These are phyloP conservation scores for Siniperca obscura DNA, from an alignment of 2,797 vertebrate genomes.

Conservation along the genomic window DNA sequence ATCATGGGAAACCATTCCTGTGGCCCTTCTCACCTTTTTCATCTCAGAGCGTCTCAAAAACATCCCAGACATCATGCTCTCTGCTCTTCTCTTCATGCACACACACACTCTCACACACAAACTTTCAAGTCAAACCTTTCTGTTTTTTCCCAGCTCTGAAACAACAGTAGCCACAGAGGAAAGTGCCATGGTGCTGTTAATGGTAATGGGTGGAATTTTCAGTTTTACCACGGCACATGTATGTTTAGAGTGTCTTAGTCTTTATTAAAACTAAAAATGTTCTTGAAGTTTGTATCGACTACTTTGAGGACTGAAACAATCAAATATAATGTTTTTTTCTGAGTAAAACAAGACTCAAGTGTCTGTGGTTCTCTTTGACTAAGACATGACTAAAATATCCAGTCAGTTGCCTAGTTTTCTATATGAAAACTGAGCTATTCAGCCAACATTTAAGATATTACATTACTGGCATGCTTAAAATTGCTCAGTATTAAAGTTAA, in stretches of 20 bases:
- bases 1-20: constrained; percentile 81
- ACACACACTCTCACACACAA: constrained; percentile 16
- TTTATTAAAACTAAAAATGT: background rate
- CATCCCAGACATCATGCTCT: constrained; percentile 73
- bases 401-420: background rate
- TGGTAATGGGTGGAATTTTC: background rate
- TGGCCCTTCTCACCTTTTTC: constrained; percentile 83
- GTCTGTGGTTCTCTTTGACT: background rate
- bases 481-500: background rate
- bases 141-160: constrained; percentile 6
- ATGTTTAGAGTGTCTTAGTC: background rate
- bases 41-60: constrained; percentile 82
- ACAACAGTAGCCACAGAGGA: constrained; percentile 5
- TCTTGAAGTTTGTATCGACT: too few species aligned
- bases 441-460: background rate
- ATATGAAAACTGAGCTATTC: too few species aligned
- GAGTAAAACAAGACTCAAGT: background rate
- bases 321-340: background rate
- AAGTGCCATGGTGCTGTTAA: background rate
- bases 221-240: background rate
- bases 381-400: background rate
- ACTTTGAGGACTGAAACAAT: background rate
- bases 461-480: background rate
- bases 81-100: constrained; percentile 37
- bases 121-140: constrained; percentile 13